A percentile compares a stretch with the other conserved stretches of the same genome.
phyloP scores from a whole-genome alignment of 1,140 invertebrate species.

The Pogonomyrmex californicus region DNA sequence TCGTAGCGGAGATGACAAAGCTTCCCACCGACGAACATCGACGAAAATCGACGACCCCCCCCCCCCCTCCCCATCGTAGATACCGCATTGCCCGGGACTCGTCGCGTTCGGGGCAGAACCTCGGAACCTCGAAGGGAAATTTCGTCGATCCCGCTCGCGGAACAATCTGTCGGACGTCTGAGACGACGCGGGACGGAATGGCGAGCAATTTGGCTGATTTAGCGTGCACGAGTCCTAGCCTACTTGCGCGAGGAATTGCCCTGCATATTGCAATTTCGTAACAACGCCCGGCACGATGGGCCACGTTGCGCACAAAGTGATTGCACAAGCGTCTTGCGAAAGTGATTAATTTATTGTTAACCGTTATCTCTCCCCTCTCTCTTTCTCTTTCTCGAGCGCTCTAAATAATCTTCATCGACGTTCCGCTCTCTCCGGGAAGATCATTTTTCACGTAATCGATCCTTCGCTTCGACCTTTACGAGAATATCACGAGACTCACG shows the following conservation, averaged over 20 bases:
- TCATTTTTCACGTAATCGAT: not conserved
- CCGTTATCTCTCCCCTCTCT: no score
- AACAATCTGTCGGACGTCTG: constrained; percentile 66
- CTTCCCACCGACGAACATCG: constrained; percentile 67
- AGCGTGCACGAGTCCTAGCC: not conserved
- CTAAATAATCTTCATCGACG: not conserved
- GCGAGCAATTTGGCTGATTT: constrained; percentile 57
- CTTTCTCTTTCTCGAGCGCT: not conserved
- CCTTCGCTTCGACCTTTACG: not conserved
- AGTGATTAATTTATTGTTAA: constrained; percentile 41
- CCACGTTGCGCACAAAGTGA: not conserved
- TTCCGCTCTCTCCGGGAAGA: not conserved
- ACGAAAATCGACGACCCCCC: constrained; percentile 65
- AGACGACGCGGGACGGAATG: constrained; percentile 27
- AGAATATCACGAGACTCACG: not conserved
- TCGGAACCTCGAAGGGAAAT: constrained; percentile 41
- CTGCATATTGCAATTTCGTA: constrained; percentile 9
- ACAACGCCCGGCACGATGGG: not conserved
- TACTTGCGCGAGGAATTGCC: constrained; percentile 48
- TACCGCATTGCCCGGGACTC: not conserved
- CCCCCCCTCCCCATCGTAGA: constrained; percentile 26
- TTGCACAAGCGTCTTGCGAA: constrained; percentile 29
- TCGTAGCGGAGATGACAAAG: constrained; percentile 78
- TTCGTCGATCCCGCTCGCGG: constrained; percentile 33
- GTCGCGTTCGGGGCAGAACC: constrained; percentile 23